Base-by-base conservation (phyloP, 2,797 vertebrate genomes). In the Coilia nasus region DNA sequence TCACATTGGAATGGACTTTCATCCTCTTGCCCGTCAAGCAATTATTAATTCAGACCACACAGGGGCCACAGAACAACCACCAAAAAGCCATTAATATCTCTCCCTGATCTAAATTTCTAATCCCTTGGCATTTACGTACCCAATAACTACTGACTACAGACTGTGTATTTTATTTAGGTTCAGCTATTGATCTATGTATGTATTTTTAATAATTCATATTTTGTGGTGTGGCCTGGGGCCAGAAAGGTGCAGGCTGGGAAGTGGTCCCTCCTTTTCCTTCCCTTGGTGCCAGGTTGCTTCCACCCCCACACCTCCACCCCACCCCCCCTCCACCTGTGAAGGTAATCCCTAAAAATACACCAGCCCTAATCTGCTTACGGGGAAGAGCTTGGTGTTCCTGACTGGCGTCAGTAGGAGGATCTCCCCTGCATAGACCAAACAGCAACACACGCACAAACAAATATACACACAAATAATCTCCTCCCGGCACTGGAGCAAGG, bases 321-420 rank as follows among this genome's bases (percentile, higher is more conserved):
- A 54, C 50, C 88, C 89, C 82, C 89, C 91, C 91, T 88, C 90
- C 95, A 92, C 90, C 91, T 82, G 84, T 89, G 88, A 94, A 95
- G 95, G 96, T 96, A 96, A 97, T 96, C 94, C 93, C 97, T 97
- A 97, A 96, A 97, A 96, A 97, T 97, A 96, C 88, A 94, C 96
- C 91, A 94, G 86, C 67, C 87, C 91, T 98, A 99, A 99, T 97
- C 97, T 96, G 87, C 97, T 97, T 97, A 96, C 91, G 90, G 92
- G 88, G 92, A 92, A 91, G 91, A 94, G 91, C 91, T 94, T 41
- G 31, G 5, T 41, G 21, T 1, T 31, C 35, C 71, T 78, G 71
- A 21, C 14, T 81, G 85, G 84, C 84, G 83, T 85, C 64, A 31
- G 64, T 71, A 71, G 64, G 64, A 71, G 64, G 64, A 71, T 71